Percentiles rank a stretch among this genome's conserved stretches.
Evolutionary conservation across 2,888 invertebrate genomes (phyloP).

Genomic region (Cephus pulcher): DNA sequence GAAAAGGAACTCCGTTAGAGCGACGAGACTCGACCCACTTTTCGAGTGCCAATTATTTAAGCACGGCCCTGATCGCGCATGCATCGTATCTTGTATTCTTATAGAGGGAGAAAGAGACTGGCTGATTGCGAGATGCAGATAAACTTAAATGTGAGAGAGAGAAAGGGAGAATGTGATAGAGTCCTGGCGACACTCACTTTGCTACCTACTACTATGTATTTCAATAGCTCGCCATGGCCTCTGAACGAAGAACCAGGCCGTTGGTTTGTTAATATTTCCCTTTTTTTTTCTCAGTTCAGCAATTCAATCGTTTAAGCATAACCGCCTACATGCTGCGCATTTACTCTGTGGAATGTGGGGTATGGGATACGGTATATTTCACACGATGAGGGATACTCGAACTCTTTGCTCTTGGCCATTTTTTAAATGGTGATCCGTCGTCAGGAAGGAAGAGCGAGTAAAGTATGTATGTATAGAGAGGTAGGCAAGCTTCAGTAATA

Average conservation of each 20-base stretch:
- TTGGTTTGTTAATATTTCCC: neutral
- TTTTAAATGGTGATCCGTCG: neutral
- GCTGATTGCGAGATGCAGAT: constrained; percentile 26
- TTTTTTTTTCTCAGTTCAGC: neutral
- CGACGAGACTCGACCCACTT: neutral
- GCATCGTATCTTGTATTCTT: constrained; percentile 5
- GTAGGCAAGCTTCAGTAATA: neutral
- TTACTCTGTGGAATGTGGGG: neutral
- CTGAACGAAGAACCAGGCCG: neutral
- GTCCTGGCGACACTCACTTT: neutral
- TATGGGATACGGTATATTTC: neutral
- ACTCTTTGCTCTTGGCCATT: neutral
- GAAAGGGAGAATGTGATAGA: constrained; percentile 1
- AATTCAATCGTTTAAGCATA: neutral
- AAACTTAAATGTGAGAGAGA: constrained; percentile 19
- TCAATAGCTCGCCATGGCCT: neutral
- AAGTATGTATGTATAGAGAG: neutral
- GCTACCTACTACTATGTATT: neutral
- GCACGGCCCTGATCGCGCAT: constrained; percentile 10
- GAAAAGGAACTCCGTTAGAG: neutral
- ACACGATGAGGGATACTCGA: neutral
- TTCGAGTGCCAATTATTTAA: neutral
- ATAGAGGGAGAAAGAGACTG: constrained; percentile 1
- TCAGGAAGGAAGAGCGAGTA: neutral
- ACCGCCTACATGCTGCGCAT: neutral